These are phyloP conservation scores for Xyrauchen texanus DNA, from an alignment of 2,113 vertebrate genomes.

Conservation along the genomic window DNA sequence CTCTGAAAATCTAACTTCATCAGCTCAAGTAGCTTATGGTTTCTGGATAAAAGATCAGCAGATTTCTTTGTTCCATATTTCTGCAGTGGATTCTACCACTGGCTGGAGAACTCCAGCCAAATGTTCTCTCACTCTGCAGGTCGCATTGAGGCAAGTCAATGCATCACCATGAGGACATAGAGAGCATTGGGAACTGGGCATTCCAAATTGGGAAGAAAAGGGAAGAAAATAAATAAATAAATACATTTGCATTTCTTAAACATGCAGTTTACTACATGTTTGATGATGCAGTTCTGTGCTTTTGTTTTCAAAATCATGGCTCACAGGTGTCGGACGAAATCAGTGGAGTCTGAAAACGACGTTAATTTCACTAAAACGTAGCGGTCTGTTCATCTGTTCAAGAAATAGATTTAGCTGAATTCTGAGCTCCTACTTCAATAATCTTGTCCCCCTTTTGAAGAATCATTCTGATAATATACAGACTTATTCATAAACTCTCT, in stretches of 20 bases:
- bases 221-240: background rate
- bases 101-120: conserved; percentile 34
- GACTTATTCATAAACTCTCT: conserved; percentile 22
- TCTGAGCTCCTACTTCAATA: conserved; percentile 24
- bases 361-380: background rate
- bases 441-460: conserved; percentile 19
- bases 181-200: too few relatives aligned
- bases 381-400: background rate
- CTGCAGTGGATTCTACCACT: conserved; percentile 16
- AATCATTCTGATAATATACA: conserved; percentile 32
- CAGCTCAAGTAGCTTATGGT: too few relatives aligned
- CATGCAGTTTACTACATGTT: conserved; percentile 39
- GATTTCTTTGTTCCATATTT: background rate
- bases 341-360: background rate
- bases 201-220: too few relatives aligned
- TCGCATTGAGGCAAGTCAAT: background rate
- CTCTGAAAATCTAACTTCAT: too few relatives aligned
- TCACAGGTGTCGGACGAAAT: conserved; percentile 5
- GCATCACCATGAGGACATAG: too few relatives aligned
- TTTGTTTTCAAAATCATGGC: conserved; percentile 22
- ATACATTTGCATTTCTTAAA: conserved; percentile 49
- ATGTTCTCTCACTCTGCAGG: conserved; percentile 44
- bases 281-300: conserved; percentile 22
- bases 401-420: conserved; percentile 31
- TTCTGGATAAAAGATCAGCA: too few relatives aligned